Conservation (phyloP, 1,140 invertebrate genomes). For the Magallana ariakensis region DNA sequence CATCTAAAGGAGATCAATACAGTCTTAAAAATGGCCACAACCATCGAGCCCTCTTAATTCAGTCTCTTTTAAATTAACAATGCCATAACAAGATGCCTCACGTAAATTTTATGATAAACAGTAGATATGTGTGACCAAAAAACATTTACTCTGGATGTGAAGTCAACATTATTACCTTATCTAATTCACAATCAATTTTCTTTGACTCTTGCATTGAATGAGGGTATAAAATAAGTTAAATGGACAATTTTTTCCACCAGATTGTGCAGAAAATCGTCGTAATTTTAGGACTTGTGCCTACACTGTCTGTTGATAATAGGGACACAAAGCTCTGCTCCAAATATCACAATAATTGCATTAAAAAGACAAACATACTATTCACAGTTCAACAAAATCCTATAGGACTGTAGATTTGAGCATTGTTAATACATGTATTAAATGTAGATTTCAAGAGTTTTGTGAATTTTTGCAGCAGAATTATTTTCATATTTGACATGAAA, state of each 20-base stretch:
- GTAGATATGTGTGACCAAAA: not conserved
- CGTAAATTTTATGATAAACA: not conserved
- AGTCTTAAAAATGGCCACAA: too few species aligned
- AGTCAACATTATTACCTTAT: not conserved
- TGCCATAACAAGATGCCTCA: not conserved
- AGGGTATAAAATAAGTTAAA: slow-evolving; percentile 14
- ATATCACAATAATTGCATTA: slow-evolving; percentile 9
- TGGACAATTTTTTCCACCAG: slow-evolving; percentile 31
- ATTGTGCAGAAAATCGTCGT: slow-evolving; percentile 16
- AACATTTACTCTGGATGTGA: not conserved
- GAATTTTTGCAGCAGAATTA: too few species aligned
- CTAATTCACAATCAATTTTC: slow-evolving; percentile 13
- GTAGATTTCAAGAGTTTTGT: too few species aligned
- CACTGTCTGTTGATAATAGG: not conserved
- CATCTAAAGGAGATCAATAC: too few species aligned
- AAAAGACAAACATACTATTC: not conserved
- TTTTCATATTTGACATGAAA: too few species aligned
- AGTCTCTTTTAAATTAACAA: too few species aligned
- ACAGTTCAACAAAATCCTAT: not conserved
- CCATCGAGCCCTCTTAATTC: too few species aligned
- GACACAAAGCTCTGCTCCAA: not conserved
- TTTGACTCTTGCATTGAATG: not conserved
- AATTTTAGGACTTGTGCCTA: not conserved
- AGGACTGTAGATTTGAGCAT: not conserved
- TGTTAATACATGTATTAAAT: not conserved